Evolutionary conservation across 2,113 vertebrate species (phyloP).

Genomic region (Oxyruncus cristatus): DNA sequence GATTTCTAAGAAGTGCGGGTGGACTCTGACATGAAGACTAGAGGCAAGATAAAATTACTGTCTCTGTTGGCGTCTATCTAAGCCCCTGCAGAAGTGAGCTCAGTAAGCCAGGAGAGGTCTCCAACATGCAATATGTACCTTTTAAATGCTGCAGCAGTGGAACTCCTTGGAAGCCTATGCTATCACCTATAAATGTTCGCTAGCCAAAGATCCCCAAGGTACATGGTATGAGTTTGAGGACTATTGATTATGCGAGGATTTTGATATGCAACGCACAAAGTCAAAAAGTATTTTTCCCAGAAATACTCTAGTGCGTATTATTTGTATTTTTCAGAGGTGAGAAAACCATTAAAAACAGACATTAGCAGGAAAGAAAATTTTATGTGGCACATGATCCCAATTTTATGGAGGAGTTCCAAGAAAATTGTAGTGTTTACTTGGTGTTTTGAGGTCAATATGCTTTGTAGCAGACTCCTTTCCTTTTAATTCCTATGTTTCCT

Average conservation of each 20-base stretch:
- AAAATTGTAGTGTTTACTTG: neutral
- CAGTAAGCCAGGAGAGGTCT: neutral
- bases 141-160: neutral
- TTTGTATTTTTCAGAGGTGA: neutral
- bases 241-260: neutral
- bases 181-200: neutral
- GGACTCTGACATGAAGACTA: neutral
- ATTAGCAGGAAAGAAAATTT: neutral
- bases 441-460: neutral
- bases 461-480: neutral
- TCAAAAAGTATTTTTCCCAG: neutral
- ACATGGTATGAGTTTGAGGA: fast-evolving
- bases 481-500: neutral
- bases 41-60: neutral
- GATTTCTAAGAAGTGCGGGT: neutral
- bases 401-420: neutral
- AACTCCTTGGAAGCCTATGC: neutral
- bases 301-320: neutral
- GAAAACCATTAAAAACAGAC: neutral
- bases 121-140: neutral
- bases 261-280: neutral
- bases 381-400: fast-evolving
- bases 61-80: fast-evolving
- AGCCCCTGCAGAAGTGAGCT: too few relatives aligned
- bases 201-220: neutral